These are phyloP conservation scores for Lophotis ruficrista DNA, from an alignment of 2,113 vertebrate genomes.

Conservation along the genomic window DNA sequence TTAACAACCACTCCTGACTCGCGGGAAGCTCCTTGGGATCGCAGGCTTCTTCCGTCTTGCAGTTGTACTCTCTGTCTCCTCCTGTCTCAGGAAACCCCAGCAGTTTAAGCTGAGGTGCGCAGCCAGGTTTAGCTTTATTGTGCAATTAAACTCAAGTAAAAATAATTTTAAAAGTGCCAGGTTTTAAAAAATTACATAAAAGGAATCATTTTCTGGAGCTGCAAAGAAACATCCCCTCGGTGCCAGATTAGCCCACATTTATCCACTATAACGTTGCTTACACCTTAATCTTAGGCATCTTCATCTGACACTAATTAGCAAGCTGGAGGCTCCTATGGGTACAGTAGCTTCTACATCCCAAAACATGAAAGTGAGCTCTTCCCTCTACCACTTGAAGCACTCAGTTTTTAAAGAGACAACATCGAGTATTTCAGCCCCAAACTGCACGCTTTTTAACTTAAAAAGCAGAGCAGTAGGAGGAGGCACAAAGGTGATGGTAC, in stretches of 20 bases:
- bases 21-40: neutral
- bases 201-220: slow-evolving; percentile 7
- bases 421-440: slow-evolving; percentile 5
- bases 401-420: slow-evolving; percentile 24
- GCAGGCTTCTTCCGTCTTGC: neutral
- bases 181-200: neutral
- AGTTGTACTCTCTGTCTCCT: neutral
- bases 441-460: neutral
- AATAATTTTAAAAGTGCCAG: neutral
- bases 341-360: neutral
- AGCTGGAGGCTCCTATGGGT: slow-evolving; percentile 43
- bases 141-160: neutral
- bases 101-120: neutral
- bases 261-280: slow-evolving; percentile 40
- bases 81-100: neutral
- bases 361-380: slow-evolving; percentile 44
- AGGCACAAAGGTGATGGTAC: neutral
- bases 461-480: neutral
- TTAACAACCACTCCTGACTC: slow-evolving; percentile 6
- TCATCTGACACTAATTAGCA: slow-evolving; percentile 63
- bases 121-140: neutral
- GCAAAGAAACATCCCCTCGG: slow-evolving; percentile 26
- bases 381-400: neutral
- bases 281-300: slow-evolving; percentile 57
- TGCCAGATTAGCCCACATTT: slow-evolving; percentile 54